Evolutionary conservation across 2,797 vertebrate species (phyloP), one percentile per base, ranked within the genome.

Genomic region (Mormyrops boulengeri): DNA sequence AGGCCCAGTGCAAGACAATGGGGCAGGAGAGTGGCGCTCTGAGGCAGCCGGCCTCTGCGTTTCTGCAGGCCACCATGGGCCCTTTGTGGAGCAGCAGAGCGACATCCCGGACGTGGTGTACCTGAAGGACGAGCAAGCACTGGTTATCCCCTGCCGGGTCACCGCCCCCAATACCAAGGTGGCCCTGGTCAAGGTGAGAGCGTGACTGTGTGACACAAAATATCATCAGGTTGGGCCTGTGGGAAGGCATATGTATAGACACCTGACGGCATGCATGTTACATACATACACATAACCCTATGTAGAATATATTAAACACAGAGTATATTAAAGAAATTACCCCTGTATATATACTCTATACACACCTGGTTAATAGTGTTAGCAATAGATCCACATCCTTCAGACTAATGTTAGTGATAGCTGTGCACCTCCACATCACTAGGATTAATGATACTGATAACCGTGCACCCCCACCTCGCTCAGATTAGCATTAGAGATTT

Each of bases 71-170:
- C 96, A 96, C 93, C 93, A 88, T 91, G 96, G 91, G 93, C 98
- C 97, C 89, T 99, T 99, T 95, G 94, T 98, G 94, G 97, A 98
- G 87, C 93, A 95, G 93, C 92, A 96, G 91, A 95, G 89, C 30
- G 93, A 94, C 89, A 95, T 95, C 91, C 96, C 97, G 6, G 93
- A 95, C 88, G 93, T 97, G 92, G 94, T 99, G 92, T 95, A 94
- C 89, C 95, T 98, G 95, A 96, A 92, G 60, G 95, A 96, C 92
- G 97, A 97, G 91, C 91, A 95, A 93, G 93, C 96, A 5, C 93
- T 99, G 90, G 90, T 97, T 91, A 95, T 99, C 90, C 99, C 99
- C 86, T 99, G 99, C 95, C 95, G 96, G 91, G 97, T 98, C 90
- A 97, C 98, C 0, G 94, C 97, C 88, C 99, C 99, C 2, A 94